Conservation (phyloP, 2,797 vertebrate species). For the Epinephelus coioides region DNA sequence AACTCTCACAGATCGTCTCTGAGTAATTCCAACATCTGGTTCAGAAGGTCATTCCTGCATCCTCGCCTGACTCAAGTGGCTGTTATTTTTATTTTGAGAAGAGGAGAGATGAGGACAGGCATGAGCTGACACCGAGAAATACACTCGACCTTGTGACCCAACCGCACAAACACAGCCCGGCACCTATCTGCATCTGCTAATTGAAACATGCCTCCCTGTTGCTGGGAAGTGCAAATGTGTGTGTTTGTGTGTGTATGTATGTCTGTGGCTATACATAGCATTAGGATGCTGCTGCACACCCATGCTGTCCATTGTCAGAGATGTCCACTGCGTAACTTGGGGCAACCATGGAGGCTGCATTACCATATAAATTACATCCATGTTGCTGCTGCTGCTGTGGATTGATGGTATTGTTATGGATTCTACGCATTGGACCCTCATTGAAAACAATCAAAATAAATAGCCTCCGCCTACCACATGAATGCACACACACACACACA, state of each 20-base stretch:
- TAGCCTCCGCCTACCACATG: slow-evolving; percentile 70
- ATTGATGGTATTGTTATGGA: slow-evolving; percentile 87
- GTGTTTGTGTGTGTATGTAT: slow-evolving; percentile 43
- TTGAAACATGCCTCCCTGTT: slow-evolving; percentile 70
- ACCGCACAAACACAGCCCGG: slow-evolving; percentile 27
- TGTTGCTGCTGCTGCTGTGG: slow-evolving; percentile 80
- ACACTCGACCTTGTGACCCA: slow-evolving; percentile 68
- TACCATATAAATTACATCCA: slow-evolving; percentile 89
- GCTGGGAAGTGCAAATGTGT: slow-evolving; percentile 24
- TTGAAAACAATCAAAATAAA: slow-evolving; percentile 85
- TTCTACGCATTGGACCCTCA: slow-evolving; percentile 79
- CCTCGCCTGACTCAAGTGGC: slow-evolving; percentile 50
- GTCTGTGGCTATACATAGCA: slow-evolving; percentile 54
- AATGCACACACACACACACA: slow-evolving; percentile 59
- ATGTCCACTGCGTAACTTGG: slow-evolving; percentile 77
- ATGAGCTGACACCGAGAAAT: slow-evolving; percentile 49
- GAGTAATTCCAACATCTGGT: slow-evolving; percentile 29
- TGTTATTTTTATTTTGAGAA: slow-evolving; percentile 19
- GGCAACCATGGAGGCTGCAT: slow-evolving; percentile 76
- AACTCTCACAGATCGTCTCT: slow-evolving; percentile 18
- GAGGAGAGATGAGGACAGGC: slow-evolving; percentile 38
- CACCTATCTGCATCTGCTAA: slow-evolving; percentile 67
- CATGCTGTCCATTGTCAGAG: slow-evolving; percentile 77
- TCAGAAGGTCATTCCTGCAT: slow-evolving; percentile 44
- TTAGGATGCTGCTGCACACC: slow-evolving; percentile 73